Evolutionary conservation across 2,888 invertebrate genomes (phyloP), one percentile per base, ranked within the genome.

Genomic region (Pemphredon lugubris): DNA sequence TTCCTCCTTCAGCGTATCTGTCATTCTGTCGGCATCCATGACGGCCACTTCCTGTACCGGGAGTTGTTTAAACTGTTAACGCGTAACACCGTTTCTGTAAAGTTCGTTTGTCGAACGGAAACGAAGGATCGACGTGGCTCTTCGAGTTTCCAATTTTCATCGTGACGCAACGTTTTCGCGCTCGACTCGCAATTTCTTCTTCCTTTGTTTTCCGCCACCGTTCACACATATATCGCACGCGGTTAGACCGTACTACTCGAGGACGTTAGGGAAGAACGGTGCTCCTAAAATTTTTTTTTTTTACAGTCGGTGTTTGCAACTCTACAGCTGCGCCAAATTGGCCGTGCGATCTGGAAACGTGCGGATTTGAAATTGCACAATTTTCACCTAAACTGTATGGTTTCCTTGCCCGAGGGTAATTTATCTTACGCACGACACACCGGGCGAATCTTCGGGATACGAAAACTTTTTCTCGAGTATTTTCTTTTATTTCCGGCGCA

Each of bases 281-380:
- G 20, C 18, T 32, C 47, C 2, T 30, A 44, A 59, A 53, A 48
- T 67, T 66, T 75, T 63, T 9, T n/a, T n/a, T n/a, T 67, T 9
- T 53, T 47, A 70, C 60, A 50, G 26, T 45, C 42, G 50, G n/a
- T 42, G 37, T 37, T 48, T n/a, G 13, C 26, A 40, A 13, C n/a
- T n/a, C 37, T 39, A 37, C 37, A 54, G 3, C 26, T 3, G 11
- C 6, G 20, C 42, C 37, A 53, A 53, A n/a, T 61, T 57, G 58
- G 34, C 23, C 45, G 34, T 32, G 57, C 51, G 61, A 73, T 26
- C 18, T 9, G 11, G 40, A 30, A 26, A 32, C 14, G 9, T 30
- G 23, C 21, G 21, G 32, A 42, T 42, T 14, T 23, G 50, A 65
- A 77, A 77, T 71, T 53, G 66, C 60, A 21, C 63, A 63, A 77